Evolutionary conservation across 2,113 vertebrate species (phyloP).

Genomic region (Datnioides undecimradiatus): DNA sequence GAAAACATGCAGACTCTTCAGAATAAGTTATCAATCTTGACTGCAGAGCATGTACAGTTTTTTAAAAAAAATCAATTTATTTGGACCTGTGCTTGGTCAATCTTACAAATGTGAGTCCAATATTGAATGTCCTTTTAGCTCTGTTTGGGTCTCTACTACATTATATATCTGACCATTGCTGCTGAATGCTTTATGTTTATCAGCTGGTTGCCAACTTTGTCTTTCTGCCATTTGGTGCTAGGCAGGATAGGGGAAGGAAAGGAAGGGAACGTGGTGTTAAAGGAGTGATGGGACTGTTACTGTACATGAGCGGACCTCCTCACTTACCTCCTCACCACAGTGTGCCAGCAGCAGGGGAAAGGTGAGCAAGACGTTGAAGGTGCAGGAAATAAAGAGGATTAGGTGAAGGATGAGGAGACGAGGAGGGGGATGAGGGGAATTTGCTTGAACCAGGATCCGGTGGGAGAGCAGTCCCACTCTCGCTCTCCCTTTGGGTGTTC

Average conservation of each 20-base stretch:
- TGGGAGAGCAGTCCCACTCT: slow-evolving; percentile 43
- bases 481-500: slow-evolving; percentile 68
- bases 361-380: slow-evolving; percentile 2
- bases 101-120: no score
- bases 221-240: background rate
- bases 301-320: slow-evolving; percentile 15
- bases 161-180: no score
- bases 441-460: slow-evolving; percentile 24
- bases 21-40: background rate
- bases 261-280: background rate
- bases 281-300: slow-evolving; percentile 1
- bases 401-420: slow-evolving; percentile 26
- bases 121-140: no score
- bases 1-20: background rate
- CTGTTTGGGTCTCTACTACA: no score
- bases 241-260: background rate
- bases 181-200: background rate
- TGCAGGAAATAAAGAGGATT: slow-evolving; percentile 53
- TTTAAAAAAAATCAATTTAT: no score
- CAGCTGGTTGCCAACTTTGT: background rate
- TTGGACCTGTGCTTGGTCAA: no score
- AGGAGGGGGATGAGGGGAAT: slow-evolving; percentile 9
- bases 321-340: slow-evolving; percentile 20
- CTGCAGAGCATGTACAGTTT: background rate
- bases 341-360: slow-evolving; percentile 33